These are phyloP conservation scores for Phyllostomus discolor DNA, from an alignment of 2,113 vertebrate species.

Conservation along the genomic window DNA sequence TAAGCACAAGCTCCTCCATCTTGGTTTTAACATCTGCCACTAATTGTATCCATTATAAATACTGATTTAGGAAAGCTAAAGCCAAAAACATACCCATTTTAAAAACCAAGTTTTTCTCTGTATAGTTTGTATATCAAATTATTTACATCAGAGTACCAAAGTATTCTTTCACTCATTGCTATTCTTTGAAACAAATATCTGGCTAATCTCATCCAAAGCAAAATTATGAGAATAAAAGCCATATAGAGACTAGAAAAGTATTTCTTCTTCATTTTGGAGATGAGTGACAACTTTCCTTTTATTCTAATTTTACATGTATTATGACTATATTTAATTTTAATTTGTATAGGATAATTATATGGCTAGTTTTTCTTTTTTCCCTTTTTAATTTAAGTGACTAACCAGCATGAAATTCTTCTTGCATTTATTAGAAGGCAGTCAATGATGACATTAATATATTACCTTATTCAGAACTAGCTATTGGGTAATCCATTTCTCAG, in stretches of 20 bases:
- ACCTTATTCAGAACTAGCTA: constrained; percentile 18
- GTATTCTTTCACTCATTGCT: constrained; percentile 6
- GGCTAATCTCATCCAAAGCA: background rate
- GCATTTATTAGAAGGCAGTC: background rate
- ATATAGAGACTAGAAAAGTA: background rate
- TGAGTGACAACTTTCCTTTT: background rate
- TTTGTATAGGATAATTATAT: background rate
- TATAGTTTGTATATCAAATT: constrained; percentile 29
- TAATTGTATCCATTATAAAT: constrained; percentile 18
- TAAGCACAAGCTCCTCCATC: background rate
- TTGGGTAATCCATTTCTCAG: background rate
- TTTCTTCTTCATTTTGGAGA: constrained; percentile 21
- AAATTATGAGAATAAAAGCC: background rate
- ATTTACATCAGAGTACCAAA: constrained; percentile 21
- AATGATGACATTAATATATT: background rate
- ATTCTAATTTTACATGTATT: constrained; percentile 7
- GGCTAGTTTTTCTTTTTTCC: background rate
- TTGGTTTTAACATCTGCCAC: constrained; percentile 37
- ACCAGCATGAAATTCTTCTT: background rate
- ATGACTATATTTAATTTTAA: background rate
- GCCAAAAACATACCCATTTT: constrained; percentile 15
- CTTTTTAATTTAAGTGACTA: constrained; percentile 25
- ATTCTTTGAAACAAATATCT: constrained; percentile 28
- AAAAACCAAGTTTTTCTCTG: constrained; percentile 26
- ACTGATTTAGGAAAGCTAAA: constrained; percentile 42